phyloP scores from a whole-genome alignment of 2,113 vertebrate species.

The Hemiscyllium ocellatum region DNA sequence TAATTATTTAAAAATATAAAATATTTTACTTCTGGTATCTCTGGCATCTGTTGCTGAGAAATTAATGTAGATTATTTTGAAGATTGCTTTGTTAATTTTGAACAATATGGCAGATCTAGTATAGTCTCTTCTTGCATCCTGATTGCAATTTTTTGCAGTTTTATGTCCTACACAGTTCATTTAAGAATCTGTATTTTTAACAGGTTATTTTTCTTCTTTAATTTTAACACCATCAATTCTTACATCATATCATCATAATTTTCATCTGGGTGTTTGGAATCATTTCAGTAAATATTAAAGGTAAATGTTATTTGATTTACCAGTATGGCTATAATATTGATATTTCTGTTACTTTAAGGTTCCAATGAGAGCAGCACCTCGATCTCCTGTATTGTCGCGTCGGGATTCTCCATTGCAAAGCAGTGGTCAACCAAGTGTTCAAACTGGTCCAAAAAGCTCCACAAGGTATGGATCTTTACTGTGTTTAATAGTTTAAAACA shows the following conservation, averaged over 20 bases:
- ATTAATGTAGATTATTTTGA: neutral
- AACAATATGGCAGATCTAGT: neutral
- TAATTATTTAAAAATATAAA: neutral
- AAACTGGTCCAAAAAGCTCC: constrained; percentile 70
- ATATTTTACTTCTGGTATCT: neutral
- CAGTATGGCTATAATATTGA: neutral
- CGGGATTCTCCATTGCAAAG: constrained; percentile 84
- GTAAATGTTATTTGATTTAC: neutral
- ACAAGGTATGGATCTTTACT: constrained; percentile 65
- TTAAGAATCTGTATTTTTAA: neutral
- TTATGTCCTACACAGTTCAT: neutral
- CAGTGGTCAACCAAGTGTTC: constrained; percentile 65
- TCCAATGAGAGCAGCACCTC: constrained; percentile 86
- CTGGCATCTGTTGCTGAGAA: neutral
- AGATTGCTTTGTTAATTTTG: neutral
- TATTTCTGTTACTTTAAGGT: constrained; percentile 51
- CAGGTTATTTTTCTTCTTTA: too few species aligned
- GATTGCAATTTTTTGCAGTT: neutral
- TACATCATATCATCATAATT: neutral
- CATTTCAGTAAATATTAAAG: neutral
- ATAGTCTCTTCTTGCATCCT: neutral
- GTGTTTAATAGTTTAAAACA: neutral
- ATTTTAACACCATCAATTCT: neutral
- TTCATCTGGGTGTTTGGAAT: neutral
- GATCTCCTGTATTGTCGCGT: constrained; percentile 83